These are phyloP conservation scores for Cryptotermes secundus DNA, from an alignment of 1,140 invertebrate species.

Conservation along the genomic window DNA sequence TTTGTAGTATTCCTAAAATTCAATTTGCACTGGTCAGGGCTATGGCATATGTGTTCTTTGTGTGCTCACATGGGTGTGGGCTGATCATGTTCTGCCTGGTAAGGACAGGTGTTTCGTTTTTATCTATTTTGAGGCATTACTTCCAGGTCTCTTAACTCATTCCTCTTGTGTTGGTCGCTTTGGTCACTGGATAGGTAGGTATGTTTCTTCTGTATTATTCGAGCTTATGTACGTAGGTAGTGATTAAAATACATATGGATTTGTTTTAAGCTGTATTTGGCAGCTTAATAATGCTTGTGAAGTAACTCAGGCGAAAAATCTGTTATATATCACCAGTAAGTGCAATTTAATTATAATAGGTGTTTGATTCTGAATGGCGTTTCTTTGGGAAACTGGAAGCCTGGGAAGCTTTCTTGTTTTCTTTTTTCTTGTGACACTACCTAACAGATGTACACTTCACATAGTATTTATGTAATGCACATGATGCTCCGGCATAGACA, in stretches of 20 bases:
- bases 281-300: not conserved
- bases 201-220: not conserved
- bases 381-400: no score
- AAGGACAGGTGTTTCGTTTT: conserved; percentile 3
- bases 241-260: not conserved
- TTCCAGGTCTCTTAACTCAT: not conserved
- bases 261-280: not conserved
- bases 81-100: not conserved
- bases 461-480: no score
- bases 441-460: no score
- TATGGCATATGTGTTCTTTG: not conserved
- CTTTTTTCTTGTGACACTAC: no score
- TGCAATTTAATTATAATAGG: not conserved
- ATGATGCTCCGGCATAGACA: no score
- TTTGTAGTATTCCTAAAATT: not conserved
- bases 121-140: not conserved
- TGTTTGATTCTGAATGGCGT: no score
- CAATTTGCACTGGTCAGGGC: not conserved
- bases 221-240: not conserved
- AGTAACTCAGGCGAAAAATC: not conserved
- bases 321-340: not conserved
- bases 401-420: no score
- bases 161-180: not conserved
- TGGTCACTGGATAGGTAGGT: not conserved
- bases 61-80: not conserved